A percentile compares a stretch with the other conserved stretches of the same genome.
phyloP scores from a whole-genome alignment of 2,888 invertebrate genomes.

The Acanthacorydalis orientalis region DNA sequence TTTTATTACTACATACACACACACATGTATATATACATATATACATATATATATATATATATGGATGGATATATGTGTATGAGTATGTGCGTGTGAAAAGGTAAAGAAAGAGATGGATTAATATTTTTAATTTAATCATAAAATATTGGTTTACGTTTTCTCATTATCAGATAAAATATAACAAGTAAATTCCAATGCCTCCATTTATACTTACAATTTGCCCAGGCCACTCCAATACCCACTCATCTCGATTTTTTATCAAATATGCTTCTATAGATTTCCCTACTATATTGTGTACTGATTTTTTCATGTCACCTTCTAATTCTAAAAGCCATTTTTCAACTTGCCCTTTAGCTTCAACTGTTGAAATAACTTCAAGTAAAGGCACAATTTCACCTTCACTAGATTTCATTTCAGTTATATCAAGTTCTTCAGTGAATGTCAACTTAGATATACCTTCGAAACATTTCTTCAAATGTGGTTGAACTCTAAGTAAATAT shows the following conservation, averaged over 20 bases:
- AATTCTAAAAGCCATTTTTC: conserved; percentile 90
- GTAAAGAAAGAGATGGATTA: too few species aligned
- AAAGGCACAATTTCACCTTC: conserved; percentile 69
- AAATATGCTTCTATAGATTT: conserved; percentile 57
- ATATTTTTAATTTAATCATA: too few species aligned
- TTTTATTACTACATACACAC: too few species aligned
- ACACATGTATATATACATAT: too few species aligned
- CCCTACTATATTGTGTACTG: conserved; percentile 56
- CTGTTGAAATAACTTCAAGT: conserved; percentile 65
- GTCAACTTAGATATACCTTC: conserved; percentile 79
- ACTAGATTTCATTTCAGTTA: conserved; percentile 75
- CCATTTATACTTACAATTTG: conserved; percentile 57
- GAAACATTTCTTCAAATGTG: conserved; percentile 91
- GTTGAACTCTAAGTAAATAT: conserved; percentile 55
- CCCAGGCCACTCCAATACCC: conserved; percentile 89
- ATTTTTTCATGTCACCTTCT: conserved; percentile 74
- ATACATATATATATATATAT: too few species aligned
- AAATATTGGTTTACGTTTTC: background rate
- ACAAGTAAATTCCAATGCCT: too few species aligned
- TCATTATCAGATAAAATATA: too few species aligned
- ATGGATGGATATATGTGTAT: too few species aligned
- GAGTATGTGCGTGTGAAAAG: too few species aligned
- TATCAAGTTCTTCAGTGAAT: conserved; percentile 77
- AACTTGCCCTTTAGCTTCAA: conserved; percentile 80
- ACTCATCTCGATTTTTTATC: conserved; percentile 43